phyloP scores from a whole-genome alignment of 2,113 vertebrate species.

The Halichoerus grypus region DNA sequence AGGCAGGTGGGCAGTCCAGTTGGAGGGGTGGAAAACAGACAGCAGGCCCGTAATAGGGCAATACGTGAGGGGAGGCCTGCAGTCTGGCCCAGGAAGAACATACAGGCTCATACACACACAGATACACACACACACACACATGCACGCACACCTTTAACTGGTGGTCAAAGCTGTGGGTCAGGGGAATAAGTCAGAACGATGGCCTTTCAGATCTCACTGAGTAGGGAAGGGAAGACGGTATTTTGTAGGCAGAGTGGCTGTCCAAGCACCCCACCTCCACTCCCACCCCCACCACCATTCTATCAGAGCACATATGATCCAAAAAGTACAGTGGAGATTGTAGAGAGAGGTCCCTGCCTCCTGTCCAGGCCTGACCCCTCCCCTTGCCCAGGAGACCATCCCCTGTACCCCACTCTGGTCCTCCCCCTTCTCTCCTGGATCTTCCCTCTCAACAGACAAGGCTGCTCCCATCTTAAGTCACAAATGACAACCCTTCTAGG shows the following conservation, averaged over 20 bases:
- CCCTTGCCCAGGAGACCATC: neutral
- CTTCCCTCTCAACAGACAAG: neutral
- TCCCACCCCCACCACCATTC: too few species aligned
- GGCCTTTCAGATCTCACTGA: neutral
- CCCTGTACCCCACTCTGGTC: accelerated
- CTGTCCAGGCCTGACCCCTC: neutral
- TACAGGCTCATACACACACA: too few species aligned
- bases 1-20: neutral
- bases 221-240: neutral
- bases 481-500: neutral
- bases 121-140: neutral
- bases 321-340: neutral
- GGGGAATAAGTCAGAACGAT: neutral
- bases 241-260: neutral
- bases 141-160: neutral
- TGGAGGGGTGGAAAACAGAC: neutral
- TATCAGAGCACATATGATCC: neutral
- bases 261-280: neutral
- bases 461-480: neutral
- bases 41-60: neutral
- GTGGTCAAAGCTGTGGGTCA: neutral
- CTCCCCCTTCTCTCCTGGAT: neutral
- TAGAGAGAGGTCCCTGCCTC: too few species aligned
- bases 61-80: neutral
- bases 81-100: neutral